These are phyloP conservation scores for Lepus oiostolus DNA, from an alignment of 2,797 vertebrate genomes.

Conservation along the genomic window DNA sequence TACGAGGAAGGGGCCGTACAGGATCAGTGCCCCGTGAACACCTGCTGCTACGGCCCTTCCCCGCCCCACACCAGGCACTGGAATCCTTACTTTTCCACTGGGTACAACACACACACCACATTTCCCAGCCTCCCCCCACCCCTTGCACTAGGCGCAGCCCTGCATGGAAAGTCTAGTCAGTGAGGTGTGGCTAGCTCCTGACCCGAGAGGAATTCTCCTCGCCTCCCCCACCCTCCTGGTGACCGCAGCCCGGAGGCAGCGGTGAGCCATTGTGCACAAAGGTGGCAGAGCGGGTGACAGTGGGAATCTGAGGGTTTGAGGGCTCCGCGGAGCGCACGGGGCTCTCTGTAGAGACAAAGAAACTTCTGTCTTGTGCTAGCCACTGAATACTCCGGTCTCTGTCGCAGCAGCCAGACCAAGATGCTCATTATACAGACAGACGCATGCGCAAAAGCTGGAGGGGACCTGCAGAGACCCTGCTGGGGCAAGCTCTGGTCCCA, in stretches of 20 bases:
- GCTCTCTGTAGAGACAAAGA: background rate
- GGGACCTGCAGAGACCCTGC: background rate
- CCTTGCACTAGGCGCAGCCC: fast-evolving
- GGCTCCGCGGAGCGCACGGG: background rate
- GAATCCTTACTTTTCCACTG: background rate
- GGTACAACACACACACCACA: background rate
- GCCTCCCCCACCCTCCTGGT: background rate
- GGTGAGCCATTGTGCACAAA: no score
- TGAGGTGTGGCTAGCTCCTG: background rate
- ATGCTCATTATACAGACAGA: no score
- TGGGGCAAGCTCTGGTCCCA: background rate
- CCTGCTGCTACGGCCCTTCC: background rate
- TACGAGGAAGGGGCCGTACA: no score
- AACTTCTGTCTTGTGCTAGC: background rate
- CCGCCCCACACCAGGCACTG: background rate
- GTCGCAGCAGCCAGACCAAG: background rate
- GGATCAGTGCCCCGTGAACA: background rate
- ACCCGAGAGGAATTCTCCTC: background rate
- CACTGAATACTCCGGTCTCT: background rate
- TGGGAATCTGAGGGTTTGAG: background rate
- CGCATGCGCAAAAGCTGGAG: background rate
- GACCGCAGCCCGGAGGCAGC: no score
- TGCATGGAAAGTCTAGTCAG: fast-evolving
- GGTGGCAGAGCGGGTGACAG: background rate
- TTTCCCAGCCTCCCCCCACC: background rate